These are phyloP conservation scores for Xanthorhoe spadicearia DNA, from an alignment of 2,888 invertebrate species.

Conservation along the genomic window DNA sequence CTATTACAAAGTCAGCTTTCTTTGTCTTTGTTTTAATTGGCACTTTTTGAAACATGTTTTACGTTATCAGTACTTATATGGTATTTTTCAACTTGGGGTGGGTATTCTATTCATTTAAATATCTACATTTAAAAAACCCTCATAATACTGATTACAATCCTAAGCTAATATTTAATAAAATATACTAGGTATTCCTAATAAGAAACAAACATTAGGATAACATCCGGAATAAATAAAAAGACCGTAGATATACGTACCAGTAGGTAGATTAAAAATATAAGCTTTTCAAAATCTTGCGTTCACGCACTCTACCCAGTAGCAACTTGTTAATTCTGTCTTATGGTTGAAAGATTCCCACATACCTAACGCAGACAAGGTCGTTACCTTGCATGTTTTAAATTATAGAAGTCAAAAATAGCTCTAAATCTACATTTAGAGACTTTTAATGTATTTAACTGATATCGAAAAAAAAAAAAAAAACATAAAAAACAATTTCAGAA, in stretches of 20 bases:
- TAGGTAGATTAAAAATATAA: too few species aligned
- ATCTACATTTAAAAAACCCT: too few species aligned
- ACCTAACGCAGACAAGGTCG: slow-evolving; percentile 42
- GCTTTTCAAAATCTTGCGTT: too few species aligned
- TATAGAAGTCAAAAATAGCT: slow-evolving; percentile 46
- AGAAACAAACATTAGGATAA: too few species aligned
- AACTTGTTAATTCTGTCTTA: not conserved
- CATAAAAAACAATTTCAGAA: too few species aligned
- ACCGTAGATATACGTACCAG: too few species aligned
- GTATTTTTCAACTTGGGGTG: not conserved
- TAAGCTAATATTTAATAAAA: too few species aligned
- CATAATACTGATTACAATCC: too few species aligned
- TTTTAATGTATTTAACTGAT: too few species aligned
- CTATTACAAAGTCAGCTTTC: slow-evolving; percentile 11
- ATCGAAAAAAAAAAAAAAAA: too few species aligned
- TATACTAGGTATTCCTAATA: too few species aligned
- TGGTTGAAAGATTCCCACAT: slow-evolving; percentile 35
- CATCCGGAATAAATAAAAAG: too few species aligned
- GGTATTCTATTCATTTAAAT: not conserved
- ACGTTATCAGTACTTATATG: not conserved
- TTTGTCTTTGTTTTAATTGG: slow-evolving; percentile 7
- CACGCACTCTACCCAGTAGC: not conserved
- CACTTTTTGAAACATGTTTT: not conserved
- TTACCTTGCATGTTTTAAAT: slow-evolving; percentile 38
- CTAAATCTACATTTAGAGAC: slow-evolving; percentile 3